These are phyloP conservation scores for Nymphicus hollandicus DNA, from an alignment of 2,113 vertebrate species.

Conservation along the genomic window DNA sequence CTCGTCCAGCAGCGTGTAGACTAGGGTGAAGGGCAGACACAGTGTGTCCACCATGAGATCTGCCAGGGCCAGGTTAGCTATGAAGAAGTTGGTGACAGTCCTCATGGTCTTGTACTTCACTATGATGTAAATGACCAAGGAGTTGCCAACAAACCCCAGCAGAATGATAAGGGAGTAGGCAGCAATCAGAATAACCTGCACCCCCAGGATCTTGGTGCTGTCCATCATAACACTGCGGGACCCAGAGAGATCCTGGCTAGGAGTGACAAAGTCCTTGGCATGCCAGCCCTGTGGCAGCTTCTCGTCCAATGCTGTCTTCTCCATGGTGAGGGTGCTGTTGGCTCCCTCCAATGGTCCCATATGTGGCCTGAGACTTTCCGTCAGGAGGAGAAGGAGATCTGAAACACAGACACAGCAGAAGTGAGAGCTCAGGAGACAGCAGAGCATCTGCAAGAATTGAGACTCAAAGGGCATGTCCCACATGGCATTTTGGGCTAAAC, in stretches of 20 bases:
- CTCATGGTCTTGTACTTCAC: conserved; percentile 89
- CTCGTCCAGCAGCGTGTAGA: conserved; percentile 87
- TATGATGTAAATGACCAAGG: conserved; percentile 88
- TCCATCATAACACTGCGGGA: conserved; percentile 80
- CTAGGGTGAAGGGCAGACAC: conserved; percentile 88
- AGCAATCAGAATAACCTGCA: conserved; percentile 83
- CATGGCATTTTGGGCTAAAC: background rate
- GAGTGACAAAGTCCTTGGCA: conserved; percentile 54
- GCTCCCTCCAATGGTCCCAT: conserved; percentile 78
- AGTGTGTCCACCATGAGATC: conserved; percentile 89
- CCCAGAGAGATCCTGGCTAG: conserved; percentile 62
- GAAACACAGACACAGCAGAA: conserved; percentile 2
- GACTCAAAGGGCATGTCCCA: background rate
- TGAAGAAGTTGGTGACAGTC: conserved; percentile 93
- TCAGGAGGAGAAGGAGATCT: background rate
- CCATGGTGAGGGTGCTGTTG: conserved; percentile 77
- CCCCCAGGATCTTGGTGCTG: conserved; percentile 85
- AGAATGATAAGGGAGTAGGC: conserved; percentile 90
- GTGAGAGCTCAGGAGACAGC: background rate
- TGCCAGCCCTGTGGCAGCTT: conserved; percentile 44
- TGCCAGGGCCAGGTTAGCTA: conserved; percentile 89
- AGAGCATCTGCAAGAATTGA: background rate
- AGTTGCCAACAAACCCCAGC: conserved; percentile 85
- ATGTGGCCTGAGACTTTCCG: background rate
- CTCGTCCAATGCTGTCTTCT: conserved; percentile 51